phyloP scores from a whole-genome alignment of 1,140 invertebrate species.

The Semibalanus balanoides region DNA sequence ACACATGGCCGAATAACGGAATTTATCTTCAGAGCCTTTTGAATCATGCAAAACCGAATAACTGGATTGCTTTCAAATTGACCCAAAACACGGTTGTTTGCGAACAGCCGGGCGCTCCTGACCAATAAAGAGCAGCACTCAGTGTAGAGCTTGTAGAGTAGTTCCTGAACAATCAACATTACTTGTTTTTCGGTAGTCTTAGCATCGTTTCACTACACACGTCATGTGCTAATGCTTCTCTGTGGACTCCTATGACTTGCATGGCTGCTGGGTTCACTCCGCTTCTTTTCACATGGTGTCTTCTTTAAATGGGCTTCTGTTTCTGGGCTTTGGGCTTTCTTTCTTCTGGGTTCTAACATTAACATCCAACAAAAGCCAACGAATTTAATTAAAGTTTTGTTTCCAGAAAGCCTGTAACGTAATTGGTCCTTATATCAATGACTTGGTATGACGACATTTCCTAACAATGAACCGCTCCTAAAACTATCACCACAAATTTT shows the following conservation, averaged over 20 bases:
- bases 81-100: too few species aligned
- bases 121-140: not conserved
- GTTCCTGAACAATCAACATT: not conserved
- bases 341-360: constrained; percentile 5
- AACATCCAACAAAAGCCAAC: not conserved
- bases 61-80: too few species aligned
- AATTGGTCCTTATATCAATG: not conserved
- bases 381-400: not conserved
- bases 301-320: constrained; percentile 2
- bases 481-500: too few species aligned
- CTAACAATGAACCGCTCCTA: too few species aligned
- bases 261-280: constrained; percentile 10
- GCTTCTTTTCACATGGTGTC: not conserved
- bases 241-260: not conserved
- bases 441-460: too few species aligned
- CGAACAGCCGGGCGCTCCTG: not conserved
- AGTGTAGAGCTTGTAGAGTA: not conserved
- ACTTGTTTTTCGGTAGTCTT: not conserved
- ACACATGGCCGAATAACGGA: too few species aligned
- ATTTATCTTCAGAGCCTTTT: too few species aligned
- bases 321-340: constrained; percentile 10
- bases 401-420: not conserved
- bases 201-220: not conserved
- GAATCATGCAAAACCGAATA: too few species aligned
- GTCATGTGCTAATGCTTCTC: not conserved